Conservation (phyloP, 2,797 vertebrate genomes). For the Eupleurogrammus muticus region DNA sequence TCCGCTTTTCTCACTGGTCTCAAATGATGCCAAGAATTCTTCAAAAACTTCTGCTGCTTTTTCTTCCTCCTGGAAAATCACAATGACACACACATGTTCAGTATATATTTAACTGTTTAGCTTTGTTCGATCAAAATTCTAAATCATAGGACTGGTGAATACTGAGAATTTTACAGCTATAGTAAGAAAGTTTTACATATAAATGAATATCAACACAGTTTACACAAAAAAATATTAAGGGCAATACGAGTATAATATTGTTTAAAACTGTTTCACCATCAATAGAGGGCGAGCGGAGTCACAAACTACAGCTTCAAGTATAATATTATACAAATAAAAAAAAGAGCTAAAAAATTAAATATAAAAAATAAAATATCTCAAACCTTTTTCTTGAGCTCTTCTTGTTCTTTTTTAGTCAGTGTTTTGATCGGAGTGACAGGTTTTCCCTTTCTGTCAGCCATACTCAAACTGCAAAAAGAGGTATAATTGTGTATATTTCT, state of each 20-base stretch:
- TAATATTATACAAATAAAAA: neutral
- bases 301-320: no score
- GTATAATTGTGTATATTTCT: no score
- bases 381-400: conserved; percentile 84
- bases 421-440: conserved; percentile 76
- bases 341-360: neutral
- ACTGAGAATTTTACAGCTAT: no score
- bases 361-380: neutral
- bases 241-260: no score
- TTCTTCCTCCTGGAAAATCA: conserved; percentile 82
- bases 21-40: conserved; percentile 88
- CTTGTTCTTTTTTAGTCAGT: conserved; percentile 83
- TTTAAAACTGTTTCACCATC: no score
- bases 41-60: conserved; percentile 89
- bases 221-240: no score
- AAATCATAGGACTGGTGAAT: neutral
- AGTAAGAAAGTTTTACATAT: no score
- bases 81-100: neutral
- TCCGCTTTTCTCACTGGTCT: conserved; percentile 78
- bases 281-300: no score
- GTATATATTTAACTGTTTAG: neutral
- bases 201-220: no score
- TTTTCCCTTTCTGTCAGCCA: conserved; percentile 87
- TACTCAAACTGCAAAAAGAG: conserved; percentile 72
- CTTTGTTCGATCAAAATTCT: neutral